Conservation (phyloP, 35 echinoderm and acorn worm species). For the Strongylocentrotus purpuratus region DNA sequence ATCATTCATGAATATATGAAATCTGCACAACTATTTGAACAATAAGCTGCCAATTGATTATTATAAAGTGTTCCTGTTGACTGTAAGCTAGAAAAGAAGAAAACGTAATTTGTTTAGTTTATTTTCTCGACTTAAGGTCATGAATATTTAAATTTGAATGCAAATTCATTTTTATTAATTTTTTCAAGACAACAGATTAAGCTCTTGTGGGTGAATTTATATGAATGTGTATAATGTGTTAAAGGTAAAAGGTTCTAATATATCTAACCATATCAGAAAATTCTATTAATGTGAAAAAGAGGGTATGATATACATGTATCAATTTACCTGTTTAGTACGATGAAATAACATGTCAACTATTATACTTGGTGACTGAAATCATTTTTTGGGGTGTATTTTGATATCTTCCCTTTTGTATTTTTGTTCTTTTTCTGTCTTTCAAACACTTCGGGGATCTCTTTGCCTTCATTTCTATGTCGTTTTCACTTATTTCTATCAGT, state of each 20-base stretch:
- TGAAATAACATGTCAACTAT: not conserved
- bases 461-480: not conserved
- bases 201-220: not conserved
- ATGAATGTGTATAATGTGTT: not conserved
- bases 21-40: not conserved
- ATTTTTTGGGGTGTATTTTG: not conserved
- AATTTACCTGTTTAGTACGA: not conserved
- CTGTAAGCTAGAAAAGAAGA: too few relatives aligned
- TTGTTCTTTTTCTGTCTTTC: not conserved
- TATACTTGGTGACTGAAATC: not conserved
- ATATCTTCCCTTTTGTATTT: conserved; percentile 3
- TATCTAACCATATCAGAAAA: too few relatives aligned
- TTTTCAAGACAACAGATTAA: not conserved
- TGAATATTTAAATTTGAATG: not conserved
- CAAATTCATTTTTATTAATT: not conserved
- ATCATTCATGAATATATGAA: not conserved
- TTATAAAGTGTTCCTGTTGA: not conserved
- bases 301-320: not conserved
- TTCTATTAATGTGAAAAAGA: too few relatives aligned
- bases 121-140: not conserved
- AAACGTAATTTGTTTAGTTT: not conserved
- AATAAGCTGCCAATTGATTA: not conserved
- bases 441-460: not conserved
- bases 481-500: not conserved
- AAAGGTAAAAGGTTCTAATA: not conserved